phyloP scores from a whole-genome alignment of 1,140 invertebrate species.

The Trigoniulus corallinus region DNA sequence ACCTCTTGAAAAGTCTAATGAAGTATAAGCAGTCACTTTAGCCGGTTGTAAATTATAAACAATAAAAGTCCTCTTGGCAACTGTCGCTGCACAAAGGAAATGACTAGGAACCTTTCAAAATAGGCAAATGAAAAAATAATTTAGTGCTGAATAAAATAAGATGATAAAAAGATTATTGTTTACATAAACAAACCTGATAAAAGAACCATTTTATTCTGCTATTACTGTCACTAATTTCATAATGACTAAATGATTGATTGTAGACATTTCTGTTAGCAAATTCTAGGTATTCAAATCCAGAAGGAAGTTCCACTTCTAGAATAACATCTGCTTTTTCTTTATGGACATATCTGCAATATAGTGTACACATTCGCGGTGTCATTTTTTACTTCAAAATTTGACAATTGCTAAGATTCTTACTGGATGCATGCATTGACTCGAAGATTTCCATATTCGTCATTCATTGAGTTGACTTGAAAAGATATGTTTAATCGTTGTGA shows the following conservation, averaged over 20 bases:
- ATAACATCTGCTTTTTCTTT: background rate
- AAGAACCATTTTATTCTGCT: background rate
- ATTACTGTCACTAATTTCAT: background rate
- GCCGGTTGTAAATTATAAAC: background rate
- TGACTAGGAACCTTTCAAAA: background rate
- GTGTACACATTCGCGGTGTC: background rate
- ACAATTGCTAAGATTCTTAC: background rate
- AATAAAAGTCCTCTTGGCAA: background rate
- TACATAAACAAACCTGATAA: background rate
- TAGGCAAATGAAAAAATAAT: background rate
- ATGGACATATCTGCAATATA: background rate
- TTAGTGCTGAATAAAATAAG: background rate
- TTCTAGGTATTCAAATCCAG: background rate
- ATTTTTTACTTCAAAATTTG: background rate
- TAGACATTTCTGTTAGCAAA: background rate
- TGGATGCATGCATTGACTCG: background rate
- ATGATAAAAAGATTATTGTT: background rate
- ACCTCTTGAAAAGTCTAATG: background rate
- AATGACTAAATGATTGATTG: background rate
- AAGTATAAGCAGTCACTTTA: background rate
- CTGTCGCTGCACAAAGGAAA: background rate
- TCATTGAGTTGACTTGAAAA: background rate
- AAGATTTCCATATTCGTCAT: background rate
- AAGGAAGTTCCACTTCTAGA: background rate
- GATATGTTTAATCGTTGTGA: background rate